Conservation (phyloP, 2,797 vertebrate genomes). For the Macroramphosus scolopax region DNA sequence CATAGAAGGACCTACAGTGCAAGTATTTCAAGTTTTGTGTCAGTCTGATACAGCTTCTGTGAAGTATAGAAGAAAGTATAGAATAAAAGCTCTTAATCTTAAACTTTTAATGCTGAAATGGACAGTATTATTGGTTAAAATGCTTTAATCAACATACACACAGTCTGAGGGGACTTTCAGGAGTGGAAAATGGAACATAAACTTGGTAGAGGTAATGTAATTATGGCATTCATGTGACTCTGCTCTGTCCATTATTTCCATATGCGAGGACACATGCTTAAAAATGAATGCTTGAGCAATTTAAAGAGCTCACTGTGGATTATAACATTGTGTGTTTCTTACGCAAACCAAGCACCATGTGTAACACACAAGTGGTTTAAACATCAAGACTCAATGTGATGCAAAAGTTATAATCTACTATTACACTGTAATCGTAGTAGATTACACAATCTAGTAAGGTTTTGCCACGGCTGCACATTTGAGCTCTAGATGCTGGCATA, state of each 20-base stretch:
- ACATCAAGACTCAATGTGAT: not conserved
- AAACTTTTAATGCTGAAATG: no score
- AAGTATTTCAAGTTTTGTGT: no score
- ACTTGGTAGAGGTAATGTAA: not conserved
- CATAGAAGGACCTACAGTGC: no score
- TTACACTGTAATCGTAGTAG: constrained; percentile 5
- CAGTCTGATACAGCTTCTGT: no score
- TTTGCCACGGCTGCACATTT: not conserved
- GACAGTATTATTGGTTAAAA: no score
- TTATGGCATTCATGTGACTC: not conserved
- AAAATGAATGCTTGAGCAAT: constrained; percentile 11
- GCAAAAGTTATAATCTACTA: not conserved
- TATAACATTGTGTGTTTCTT: not conserved
- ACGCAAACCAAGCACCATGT: not conserved
- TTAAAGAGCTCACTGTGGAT: not conserved
- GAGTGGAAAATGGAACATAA: no score
- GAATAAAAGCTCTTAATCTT: no score
- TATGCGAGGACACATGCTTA: not conserved
- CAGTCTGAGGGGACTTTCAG: not conserved
- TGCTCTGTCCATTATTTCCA: not conserved
- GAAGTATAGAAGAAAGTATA: no score
- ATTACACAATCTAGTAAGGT: not conserved
- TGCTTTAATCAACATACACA: no score
- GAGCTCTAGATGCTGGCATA: not conserved
- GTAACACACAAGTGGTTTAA: constrained; percentile 1